phyloP scores from a whole-genome alignment of 2,113 vertebrate species.

The Embiotoca jacksoni region DNA sequence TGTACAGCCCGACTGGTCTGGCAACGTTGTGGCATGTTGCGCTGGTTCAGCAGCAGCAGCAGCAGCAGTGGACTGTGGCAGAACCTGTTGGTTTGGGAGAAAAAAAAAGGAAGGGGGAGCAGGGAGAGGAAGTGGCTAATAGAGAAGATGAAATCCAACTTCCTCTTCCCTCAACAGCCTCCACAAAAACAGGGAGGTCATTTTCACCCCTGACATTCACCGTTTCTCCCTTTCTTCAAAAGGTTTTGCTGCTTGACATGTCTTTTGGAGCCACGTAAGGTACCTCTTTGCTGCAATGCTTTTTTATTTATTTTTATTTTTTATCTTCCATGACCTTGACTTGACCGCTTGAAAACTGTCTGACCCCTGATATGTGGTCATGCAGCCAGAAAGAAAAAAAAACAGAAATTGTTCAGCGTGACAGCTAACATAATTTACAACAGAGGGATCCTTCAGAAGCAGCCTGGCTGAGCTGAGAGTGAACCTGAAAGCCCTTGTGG shows the following conservation, averaged over 20 bases:
- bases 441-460: not conserved
- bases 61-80: slow-evolving; percentile 56
- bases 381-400: not conserved
- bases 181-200: slow-evolving; percentile 42
- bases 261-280: no score
- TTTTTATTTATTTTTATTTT: not conserved
- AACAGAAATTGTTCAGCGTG: not conserved
- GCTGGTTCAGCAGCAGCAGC: slow-evolving; percentile 10
- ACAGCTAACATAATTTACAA: not conserved
- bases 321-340: not conserved
- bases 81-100: slow-evolving; percentile 73
- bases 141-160: slow-evolving; percentile 73
- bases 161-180: slow-evolving; percentile 74
- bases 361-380: no score
- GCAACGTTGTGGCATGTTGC: slow-evolving; percentile 70
- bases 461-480: slow-evolving; percentile 25
- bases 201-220: not conserved
- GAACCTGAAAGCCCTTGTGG: slow-evolving; percentile 52
- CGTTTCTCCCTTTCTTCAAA: not conserved
- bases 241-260: not conserved
- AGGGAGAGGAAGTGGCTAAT: slow-evolving; percentile 67
- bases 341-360: no score
- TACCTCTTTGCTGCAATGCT: not conserved
- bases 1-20: slow-evolving; percentile 72
- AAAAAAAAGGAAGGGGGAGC: slow-evolving; percentile 34